phyloP scores from a whole-genome alignment of 2,888 invertebrate species.

The Lepas anatifera region DNA sequence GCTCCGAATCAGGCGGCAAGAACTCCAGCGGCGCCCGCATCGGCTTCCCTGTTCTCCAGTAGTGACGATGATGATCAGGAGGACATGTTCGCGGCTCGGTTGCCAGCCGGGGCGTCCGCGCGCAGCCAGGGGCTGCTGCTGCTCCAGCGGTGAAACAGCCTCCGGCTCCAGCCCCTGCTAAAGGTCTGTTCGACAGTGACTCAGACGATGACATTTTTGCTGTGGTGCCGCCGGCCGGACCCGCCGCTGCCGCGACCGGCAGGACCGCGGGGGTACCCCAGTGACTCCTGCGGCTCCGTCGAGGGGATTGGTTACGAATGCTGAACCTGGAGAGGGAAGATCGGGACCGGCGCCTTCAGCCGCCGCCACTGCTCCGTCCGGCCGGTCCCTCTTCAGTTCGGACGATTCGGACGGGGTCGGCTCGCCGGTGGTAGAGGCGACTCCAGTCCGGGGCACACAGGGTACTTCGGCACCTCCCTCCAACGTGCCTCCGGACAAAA shows the following conservation, averaged over 20 bases:
- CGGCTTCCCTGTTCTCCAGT: not conserved
- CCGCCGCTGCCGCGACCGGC: not conserved
- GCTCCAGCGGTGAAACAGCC: too few relatives aligned
- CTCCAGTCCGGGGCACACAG: too few relatives aligned
- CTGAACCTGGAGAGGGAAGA: not conserved
- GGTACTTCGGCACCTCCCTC: too few relatives aligned
- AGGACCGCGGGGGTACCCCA: too few relatives aligned
- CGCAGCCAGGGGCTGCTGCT: too few relatives aligned
- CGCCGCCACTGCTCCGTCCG: too few relatives aligned
- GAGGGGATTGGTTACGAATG: not conserved
- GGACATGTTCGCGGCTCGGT: not conserved
- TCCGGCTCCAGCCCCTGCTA: not conserved
- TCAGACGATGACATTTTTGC: not conserved
- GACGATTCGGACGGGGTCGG: too few relatives aligned
- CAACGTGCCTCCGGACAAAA: too few relatives aligned
- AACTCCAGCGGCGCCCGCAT: too few relatives aligned
- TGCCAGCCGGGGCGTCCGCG: not conserved
- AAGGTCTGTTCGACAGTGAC: not conserved
- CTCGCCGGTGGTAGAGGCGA: too few relatives aligned
- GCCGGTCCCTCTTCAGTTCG: too few relatives aligned
- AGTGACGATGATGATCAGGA: not conserved
- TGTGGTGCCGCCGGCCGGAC: not conserved
- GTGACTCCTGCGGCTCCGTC: not conserved
- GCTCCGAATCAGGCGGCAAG: too few relatives aligned
- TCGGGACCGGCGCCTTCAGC: not conserved